phyloP scores from a whole-genome alignment of 2,113 vertebrate genomes.

The Panthera tigris region DNA sequence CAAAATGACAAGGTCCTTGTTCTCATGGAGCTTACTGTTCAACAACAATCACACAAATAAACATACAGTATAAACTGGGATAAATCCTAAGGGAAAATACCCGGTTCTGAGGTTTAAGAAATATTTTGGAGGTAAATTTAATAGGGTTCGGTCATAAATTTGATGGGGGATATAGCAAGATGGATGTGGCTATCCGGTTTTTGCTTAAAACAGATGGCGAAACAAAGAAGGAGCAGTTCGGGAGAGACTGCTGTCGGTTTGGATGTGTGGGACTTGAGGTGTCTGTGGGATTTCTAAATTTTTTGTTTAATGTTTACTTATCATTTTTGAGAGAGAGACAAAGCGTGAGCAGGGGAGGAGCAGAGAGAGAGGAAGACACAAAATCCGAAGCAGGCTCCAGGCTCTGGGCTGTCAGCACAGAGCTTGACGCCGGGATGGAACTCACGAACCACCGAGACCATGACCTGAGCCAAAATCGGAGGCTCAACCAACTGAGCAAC shows the following conservation, averaged over 20 bases:
- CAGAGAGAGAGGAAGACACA: too few species aligned
- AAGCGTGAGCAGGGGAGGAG: too few species aligned
- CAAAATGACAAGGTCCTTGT: background rate
- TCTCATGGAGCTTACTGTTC: background rate
- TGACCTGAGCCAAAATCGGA: too few species aligned
- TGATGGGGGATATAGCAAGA: background rate
- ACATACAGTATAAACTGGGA: background rate
- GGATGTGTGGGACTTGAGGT: background rate
- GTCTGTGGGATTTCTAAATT: background rate
- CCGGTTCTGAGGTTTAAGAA: background rate
- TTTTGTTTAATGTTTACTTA: too few species aligned
- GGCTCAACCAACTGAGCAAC: too few species aligned
- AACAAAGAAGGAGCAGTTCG: background rate
- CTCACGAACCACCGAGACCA: too few species aligned
- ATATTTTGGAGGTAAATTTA: conserved; percentile 23
- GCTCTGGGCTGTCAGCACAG: too few species aligned
- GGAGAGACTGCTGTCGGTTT: background rate
- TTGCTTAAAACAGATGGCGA: background rate
- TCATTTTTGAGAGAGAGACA: too few species aligned
- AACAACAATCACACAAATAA: background rate
- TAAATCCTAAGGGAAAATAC: background rate
- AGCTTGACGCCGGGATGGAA: too few species aligned
- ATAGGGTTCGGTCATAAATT: background rate
- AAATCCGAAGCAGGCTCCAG: too few species aligned
- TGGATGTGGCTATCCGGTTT: background rate